These are phyloP conservation scores for Tipula helvola DNA, from an alignment of 2,888 invertebrate species.

Conservation along the genomic window DNA sequence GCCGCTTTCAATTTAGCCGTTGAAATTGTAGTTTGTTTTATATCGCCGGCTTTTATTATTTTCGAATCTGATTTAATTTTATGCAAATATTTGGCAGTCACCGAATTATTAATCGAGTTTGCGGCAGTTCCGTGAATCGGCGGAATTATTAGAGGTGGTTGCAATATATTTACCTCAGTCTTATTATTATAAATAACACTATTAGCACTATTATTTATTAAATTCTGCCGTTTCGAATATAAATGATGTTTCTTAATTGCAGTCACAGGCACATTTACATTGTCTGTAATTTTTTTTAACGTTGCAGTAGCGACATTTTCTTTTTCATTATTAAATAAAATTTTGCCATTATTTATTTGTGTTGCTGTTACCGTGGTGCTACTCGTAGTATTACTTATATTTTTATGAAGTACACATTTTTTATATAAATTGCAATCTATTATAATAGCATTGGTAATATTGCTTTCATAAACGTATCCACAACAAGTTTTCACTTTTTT, in stretches of 20 bases:
- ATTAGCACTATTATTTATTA: conserved; percentile 24
- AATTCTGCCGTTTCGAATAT: conserved; percentile 29
- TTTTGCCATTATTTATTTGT: neutral
- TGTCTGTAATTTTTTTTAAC: neutral
- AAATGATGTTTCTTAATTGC: conserved; percentile 35
- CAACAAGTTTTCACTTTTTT: conserved; percentile 29
- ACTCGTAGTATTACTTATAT: neutral
- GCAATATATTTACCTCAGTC: conserved; percentile 17
- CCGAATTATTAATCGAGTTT: conserved; percentile 13
- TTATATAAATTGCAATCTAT: conserved; percentile 27
- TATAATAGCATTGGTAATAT: conserved; percentile 24
- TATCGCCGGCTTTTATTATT: conserved; percentile 24
- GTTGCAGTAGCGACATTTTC: neutral
- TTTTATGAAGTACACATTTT: conserved; percentile 27
- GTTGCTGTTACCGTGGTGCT: conserved; percentile 10
- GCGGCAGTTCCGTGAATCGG: neutral
- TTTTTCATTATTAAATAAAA: neutral
- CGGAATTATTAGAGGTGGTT: neutral
- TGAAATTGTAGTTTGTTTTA: conserved; percentile 11
- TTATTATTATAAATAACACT: conserved; percentile 20
- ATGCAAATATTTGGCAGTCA: conserved; percentile 18
- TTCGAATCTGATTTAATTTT: conserved; percentile 25
- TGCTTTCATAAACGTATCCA: conserved; percentile 26
- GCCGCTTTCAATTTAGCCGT: neutral
- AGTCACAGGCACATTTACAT: conserved; percentile 18